A percentile compares a stretch with the other conserved stretches of the same genome.
phyloP scores from a whole-genome alignment of 2,797 vertebrate genomes.

The Anguilla obscura region DNA sequence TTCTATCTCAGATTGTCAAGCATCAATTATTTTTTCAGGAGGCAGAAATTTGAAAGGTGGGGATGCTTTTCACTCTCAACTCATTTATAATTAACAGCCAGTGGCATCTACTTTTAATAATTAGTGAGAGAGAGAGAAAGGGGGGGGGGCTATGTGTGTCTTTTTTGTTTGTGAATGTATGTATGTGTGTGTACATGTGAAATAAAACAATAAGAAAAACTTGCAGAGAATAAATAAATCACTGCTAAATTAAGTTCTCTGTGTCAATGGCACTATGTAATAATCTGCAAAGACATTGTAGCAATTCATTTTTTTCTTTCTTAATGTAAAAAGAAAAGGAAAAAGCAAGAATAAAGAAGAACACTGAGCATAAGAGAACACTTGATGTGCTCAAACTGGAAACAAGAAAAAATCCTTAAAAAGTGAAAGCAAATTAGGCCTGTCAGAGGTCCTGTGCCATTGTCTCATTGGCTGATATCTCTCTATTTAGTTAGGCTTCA shows the following conservation, averaged over 20 bases:
- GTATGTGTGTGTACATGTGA: no score
- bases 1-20: not conserved
- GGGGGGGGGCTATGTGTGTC: not conserved
- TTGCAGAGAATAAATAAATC: not conserved
- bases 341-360: not conserved
- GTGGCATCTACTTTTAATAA: slow-evolving; percentile 9
- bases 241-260: not conserved
- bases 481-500: not conserved
- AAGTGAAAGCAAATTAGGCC: not conserved
- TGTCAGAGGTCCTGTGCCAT: not conserved
- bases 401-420: not conserved
- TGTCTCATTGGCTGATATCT: not conserved
- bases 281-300: not conserved
- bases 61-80: not conserved
- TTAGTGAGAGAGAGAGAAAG: not conserved
- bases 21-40: not conserved
- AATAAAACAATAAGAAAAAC: not conserved
- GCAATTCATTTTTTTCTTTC: not conserved
- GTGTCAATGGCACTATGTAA: not conserved
- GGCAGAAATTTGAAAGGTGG: not conserved
- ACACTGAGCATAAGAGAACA: not conserved
- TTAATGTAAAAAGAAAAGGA: not conserved
- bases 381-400: not conserved
- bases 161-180: no score
- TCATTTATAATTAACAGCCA: not conserved